Conservation (phyloP, 1,140 invertebrate species). For the Hirudo medicinalis region DNA sequence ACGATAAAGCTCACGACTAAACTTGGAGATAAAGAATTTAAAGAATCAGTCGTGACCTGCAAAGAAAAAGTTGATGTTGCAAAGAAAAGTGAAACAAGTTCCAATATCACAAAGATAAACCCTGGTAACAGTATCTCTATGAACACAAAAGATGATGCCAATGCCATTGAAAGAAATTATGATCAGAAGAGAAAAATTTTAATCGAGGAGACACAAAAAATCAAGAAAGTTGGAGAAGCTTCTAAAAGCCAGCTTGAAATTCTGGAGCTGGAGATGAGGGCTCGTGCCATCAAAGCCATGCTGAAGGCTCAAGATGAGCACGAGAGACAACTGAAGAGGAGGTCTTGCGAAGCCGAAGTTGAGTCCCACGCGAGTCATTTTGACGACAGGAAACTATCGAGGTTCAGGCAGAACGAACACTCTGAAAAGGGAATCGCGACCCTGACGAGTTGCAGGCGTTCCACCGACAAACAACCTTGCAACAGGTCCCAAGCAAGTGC, state of each 20-base stretch:
- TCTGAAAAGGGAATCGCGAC: no score
- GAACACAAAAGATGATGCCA: neutral
- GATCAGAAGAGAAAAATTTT: neutral
- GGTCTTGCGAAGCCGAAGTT: no score
- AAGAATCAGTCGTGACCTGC: no score
- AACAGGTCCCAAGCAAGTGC: no score
- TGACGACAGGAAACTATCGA: no score
- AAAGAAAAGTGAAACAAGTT: neutral
- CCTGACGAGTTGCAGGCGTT: no score
- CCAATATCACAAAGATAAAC: neutral
- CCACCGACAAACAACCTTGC: no score
- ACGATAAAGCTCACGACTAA: no score
- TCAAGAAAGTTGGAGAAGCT: neutral
- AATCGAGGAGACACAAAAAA: neutral
- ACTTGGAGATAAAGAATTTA: no score
- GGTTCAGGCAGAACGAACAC: no score
- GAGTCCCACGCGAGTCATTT: no score
- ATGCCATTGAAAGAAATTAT: neutral
- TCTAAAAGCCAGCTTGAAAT: conserved; percentile 40
- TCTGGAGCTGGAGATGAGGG: conserved; percentile 44
- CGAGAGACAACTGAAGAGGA: neutral
- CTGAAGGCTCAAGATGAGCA: conserved; percentile 28
- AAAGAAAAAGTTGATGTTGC: neutral
- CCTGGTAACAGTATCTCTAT: neutral
- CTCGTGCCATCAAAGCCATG: conserved; percentile 44